phyloP scores from a whole-genome alignment of 2,113 vertebrate genomes.

The Typhlomys cinereus region DNA sequence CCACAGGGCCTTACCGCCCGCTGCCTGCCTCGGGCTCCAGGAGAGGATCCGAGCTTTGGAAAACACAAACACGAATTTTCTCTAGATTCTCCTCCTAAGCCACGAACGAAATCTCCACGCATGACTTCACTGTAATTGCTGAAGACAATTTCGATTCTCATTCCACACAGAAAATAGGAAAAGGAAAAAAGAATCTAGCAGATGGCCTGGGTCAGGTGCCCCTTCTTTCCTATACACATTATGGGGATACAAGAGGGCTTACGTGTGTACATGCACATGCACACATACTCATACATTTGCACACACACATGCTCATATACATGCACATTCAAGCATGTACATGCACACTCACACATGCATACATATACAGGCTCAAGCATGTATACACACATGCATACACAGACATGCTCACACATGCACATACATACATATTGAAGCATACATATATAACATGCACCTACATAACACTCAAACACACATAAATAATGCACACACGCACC shows the following conservation, averaged over 20 bases:
- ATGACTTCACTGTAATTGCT: not conserved
- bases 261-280: not conserved
- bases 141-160: not conserved
- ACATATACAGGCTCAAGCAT: no score
- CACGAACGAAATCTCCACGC: not conserved
- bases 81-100: not conserved
- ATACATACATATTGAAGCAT: no score
- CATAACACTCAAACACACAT: no score
- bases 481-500: not conserved
- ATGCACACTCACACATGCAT: no score
- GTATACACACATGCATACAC: not conserved
- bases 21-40: not conserved
- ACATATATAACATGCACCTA: not conserved
- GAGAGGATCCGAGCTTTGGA: not conserved
- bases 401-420: not conserved
- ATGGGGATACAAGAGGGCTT: not conserved
- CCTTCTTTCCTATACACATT: not conserved
- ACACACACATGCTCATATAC: not conserved
- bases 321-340: not conserved
- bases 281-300: not conserved
- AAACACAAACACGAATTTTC: not conserved
- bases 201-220: not conserved
- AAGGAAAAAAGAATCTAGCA: not conserved
- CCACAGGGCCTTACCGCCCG: fast-evolving
- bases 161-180: not conserved